Base-by-base conservation (phyloP, 2,888 invertebrate species). In the Clitarchus hookeri region DNA sequence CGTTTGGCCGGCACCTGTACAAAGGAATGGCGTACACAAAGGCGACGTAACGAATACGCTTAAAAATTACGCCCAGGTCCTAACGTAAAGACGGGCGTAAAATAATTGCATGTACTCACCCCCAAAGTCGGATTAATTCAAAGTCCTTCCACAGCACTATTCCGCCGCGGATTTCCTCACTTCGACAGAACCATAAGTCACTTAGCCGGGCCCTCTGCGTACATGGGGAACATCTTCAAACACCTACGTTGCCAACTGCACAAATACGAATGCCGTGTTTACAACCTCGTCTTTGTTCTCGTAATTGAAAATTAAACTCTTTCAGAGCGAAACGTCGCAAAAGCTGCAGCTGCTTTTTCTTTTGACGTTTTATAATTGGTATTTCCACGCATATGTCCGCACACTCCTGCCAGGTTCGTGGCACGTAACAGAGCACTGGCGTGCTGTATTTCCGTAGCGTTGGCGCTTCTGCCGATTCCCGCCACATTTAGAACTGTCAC, bases 401-500 rank as follows among this genome's bases (percentile, higher is more conserved):
- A 65, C 23, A 23, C 0, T 23, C 19, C 11, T 1, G 16, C 48
- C 12, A 11, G 48, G 48, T 48, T 13, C 48, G 12, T 23, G 0
- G 19, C n/a, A 1, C 8, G 23, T 2, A 23, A 9, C 19, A 23
- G 23, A 65, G 65, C 8, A 12, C 2, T 0, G 65, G n/a, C 65
- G 8, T 23, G 48, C n/a, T 1, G 65, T n/a, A 8, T 65, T 65
- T 8, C 8, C 0, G n/a, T 23, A 23, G 65, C 6, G 65, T 65
- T 65, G 65, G 65, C 16, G 65, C 16, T 65, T 65, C 65, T 65
- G 65, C 1, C 65, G 65, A 16, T 65, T 65, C 65, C 65, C 65
- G 65, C 65, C 65, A 65, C 65, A 65, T 65, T 65, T 65, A 65
- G 65, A 65, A 65, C 65, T 65, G 65, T 65, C 65, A 65, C 65